Conservation (phyloP, 2,113 vertebrate genomes). For the Dipodomys stephensi region DNA sequence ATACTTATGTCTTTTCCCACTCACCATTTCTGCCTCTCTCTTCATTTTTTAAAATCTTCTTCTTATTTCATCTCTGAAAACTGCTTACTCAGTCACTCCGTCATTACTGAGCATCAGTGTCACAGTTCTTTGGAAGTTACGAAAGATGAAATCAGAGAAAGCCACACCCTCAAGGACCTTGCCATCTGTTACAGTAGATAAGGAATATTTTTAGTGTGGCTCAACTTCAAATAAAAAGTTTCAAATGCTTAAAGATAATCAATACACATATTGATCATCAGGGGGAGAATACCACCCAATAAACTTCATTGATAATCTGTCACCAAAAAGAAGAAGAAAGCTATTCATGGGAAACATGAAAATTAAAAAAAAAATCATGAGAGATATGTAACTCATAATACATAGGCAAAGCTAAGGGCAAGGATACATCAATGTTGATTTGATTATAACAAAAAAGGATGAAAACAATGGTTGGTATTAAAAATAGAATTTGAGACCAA, state of each 20-base stretch:
- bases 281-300: too few relatives aligned
- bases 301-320: too few relatives aligned
- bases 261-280: too few relatives aligned
- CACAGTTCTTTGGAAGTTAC: neutral
- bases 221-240: slow-evolving; percentile 8
- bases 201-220: neutral
- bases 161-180: neutral
- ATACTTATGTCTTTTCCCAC: neutral
- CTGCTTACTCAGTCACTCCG: neutral
- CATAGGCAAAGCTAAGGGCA: neutral
- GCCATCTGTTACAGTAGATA: neutral
- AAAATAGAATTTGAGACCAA: neutral
- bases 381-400: neutral
- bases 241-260: neutral
- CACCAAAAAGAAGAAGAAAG: neutral
- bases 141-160: neutral
- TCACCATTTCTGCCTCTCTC: neutral
- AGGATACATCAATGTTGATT: neutral
- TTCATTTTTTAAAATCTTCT: neutral
- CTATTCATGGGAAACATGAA: neutral
- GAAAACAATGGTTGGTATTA: neutral
- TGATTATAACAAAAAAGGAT: neutral
- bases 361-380: neutral
- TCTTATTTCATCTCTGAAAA: neutral
- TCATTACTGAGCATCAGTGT: neutral